Conservation (phyloP, 2,113 vertebrate species). For the Chionodraco myersi region DNA sequence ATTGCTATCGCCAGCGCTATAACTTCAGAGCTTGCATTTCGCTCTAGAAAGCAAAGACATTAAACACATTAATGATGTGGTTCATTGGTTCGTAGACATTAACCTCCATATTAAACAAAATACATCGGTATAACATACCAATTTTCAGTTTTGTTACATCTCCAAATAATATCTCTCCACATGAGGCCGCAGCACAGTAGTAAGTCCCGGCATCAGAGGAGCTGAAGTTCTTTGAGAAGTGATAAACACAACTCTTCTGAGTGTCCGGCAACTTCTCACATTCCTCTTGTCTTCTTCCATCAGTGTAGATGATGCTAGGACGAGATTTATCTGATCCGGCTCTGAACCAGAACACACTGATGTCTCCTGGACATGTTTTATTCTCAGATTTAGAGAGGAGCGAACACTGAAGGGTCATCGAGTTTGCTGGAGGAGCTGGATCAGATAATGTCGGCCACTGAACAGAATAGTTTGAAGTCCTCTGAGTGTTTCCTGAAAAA, state of each 20-base stretch:
- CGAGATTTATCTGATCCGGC: background rate
- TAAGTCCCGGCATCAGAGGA: constrained; percentile 61
- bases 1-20: too few species aligned
- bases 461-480: constrained; percentile 28
- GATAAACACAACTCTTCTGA: constrained; percentile 42
- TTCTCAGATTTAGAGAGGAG: constrained; percentile 10
- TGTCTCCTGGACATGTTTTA: background rate
- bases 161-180: constrained; percentile 41
- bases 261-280: background rate
- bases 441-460: background rate
- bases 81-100: too few species aligned
- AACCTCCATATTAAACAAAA: too few species aligned
- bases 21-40: too few species aligned
- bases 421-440: constrained; percentile 25
- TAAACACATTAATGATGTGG: too few species aligned
- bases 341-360: constrained; percentile 58
- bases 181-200: constrained; percentile 62
- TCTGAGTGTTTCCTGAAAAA: background rate
- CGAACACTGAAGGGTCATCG: constrained; percentile 45
- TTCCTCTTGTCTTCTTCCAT: background rate
- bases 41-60: too few species aligned
- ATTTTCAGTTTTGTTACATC: too few species aligned
- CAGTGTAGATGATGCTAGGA: constrained; percentile 30
- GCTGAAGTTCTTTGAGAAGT: constrained; percentile 39
- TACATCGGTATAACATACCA: too few species aligned